These are phyloP conservation scores for Macrosiphum euphorbiae DNA, from an alignment of 2,888 invertebrate species.

Conservation along the genomic window DNA sequence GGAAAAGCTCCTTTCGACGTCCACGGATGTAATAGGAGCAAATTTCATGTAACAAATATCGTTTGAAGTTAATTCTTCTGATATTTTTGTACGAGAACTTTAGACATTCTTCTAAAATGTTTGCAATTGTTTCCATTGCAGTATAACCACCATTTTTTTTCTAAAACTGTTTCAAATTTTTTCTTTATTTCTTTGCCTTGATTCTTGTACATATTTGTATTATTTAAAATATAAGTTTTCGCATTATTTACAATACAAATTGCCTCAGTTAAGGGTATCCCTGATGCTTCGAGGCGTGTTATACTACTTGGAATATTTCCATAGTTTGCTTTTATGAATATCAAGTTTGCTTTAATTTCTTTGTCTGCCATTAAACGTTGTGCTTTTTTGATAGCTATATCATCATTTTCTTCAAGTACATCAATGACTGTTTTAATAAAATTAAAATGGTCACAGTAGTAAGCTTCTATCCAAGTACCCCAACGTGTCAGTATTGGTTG, in stretches of 20 bases:
- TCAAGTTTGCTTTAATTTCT: background rate
- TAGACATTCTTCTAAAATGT: no score
- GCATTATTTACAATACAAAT: background rate
- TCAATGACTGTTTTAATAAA: slow-evolving; percentile 2
- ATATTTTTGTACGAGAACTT: no score
- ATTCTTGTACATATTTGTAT: background rate
- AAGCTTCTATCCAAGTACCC: background rate
- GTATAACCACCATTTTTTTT: slow-evolving; percentile 4
- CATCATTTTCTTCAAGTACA: background rate
- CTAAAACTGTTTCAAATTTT: background rate
- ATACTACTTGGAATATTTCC: background rate
- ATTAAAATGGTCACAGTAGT: background rate
- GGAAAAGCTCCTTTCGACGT: background rate
- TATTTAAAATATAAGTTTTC: slow-evolving; percentile 5
- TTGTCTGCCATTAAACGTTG: background rate
- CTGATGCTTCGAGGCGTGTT: background rate
- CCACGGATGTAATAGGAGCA: no score
- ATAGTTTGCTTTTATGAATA: slow-evolving; percentile 8
- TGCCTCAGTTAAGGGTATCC: background rate
- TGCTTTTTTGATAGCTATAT: background rate
- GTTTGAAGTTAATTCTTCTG: no score
- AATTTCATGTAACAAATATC: no score
- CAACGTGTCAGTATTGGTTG: background rate
- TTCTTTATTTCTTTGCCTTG: background rate
- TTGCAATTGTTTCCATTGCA: background rate